Percentiles rank a stretch among this genome's conserved stretches.
Evolutionary conservation across 30 jellyfish, hydroid and myxozoan genomes (phyloP).

Genomic region (Calvadosia cruxmelitensis): DNA sequence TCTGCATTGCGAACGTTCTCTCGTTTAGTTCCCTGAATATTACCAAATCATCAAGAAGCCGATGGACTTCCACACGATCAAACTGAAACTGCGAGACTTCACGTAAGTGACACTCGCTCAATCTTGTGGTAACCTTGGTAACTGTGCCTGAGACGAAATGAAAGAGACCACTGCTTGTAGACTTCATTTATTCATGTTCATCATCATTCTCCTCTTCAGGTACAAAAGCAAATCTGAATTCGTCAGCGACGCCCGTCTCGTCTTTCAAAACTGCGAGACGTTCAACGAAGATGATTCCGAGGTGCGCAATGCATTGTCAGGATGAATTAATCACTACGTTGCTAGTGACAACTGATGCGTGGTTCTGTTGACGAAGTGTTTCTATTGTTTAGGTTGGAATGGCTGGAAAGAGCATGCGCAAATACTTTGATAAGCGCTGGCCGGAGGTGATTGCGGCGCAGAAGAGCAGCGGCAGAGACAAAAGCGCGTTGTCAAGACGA

Average conservation of each 20-base stretch:
- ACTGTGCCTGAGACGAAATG: no score
- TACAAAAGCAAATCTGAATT: slow-evolving; percentile 72
- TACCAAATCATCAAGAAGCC: slow-evolving; percentile 80
- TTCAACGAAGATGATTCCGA: slow-evolving; percentile 93
- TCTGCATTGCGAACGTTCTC: neutral
- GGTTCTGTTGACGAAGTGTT: neutral
- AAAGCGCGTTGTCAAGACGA: neutral
- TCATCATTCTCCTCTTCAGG: slow-evolving; percentile 23
- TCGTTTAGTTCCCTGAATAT: slow-evolving; percentile 84
- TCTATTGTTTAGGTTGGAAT: slow-evolving; percentile 66
- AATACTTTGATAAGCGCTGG: slow-evolving; percentile 87
- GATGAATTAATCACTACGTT: no score
- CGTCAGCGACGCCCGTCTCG: slow-evolving; percentile 79
- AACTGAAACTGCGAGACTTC: slow-evolving; percentile 60
- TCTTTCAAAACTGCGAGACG: slow-evolving; percentile 70
- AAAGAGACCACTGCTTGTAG: no score
- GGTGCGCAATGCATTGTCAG: no score
- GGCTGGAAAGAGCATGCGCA: slow-evolving; percentile 89
- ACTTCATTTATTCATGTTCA: no score
- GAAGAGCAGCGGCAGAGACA: slow-evolving; percentile 2
- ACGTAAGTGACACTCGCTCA: no score
- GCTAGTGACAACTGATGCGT: no score
- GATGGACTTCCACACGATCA: slow-evolving; percentile 95
- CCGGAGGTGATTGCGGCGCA: slow-evolving; percentile 20
- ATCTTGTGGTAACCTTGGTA: no score